Evolutionary conservation across 2,888 invertebrate species (phyloP), one percentile per base, ranked within the genome.

Genomic region (Merodon equestris): DNA sequence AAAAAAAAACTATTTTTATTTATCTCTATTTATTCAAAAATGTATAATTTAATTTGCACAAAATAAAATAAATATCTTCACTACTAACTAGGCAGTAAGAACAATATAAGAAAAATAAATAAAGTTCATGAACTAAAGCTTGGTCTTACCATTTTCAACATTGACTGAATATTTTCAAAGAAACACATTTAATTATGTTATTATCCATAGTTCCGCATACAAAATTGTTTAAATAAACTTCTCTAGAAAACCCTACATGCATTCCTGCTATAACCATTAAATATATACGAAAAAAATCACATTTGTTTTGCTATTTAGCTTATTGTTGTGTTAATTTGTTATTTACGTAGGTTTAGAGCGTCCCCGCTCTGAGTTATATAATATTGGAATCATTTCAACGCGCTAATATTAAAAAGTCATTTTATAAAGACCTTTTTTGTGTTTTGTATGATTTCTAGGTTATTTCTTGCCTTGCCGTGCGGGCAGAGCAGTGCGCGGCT

Each of bases 281-380:
- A 68, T 68, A 72, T 63, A 61, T 77, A 72, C 61, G 63, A 77
- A 77, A 75, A 40, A 77, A 77, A 77, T 77, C 77, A 77, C 77
- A 77, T 77, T 77, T 77, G 57, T 72, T 72, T 77, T 77, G 72
- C 72, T 47, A 72, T 73, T 67, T 63, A 67, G 77, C 72, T 67
- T 72, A 72, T 63, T 53, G 72, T 72, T 75, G 14, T 63, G 34
- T 57, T 56, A 17, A 40, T 27, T 61, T 27, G 36, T 64, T 56
- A 40, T 48, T 54, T 50, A 48, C 36, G 38, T 66, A 66, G 54
- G 60, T 51, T 50, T 34, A n/a, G 76, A 76, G 58, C 60, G 40
- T 14, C 7, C 7, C 27, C 27, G 27, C 27, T 27, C 27, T 27
- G 27, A 2, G 27, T 27, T 27, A 2, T 27, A 27, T 27, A 4